Evolutionary conservation across 2,113 vertebrate species (phyloP).

Genomic region (Neoarius graeffei): DNA sequence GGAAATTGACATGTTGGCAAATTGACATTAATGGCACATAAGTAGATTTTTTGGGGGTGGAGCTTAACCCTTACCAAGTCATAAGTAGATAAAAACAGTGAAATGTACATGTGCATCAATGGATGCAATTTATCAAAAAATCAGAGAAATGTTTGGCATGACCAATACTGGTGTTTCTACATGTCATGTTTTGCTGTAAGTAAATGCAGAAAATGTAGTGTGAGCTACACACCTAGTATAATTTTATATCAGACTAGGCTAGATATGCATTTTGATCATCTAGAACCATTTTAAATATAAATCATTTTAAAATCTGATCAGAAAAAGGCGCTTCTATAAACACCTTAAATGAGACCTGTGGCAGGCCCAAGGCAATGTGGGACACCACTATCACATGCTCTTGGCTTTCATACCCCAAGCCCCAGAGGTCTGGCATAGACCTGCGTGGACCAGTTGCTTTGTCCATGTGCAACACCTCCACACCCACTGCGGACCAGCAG

Average conservation of each 20-base stretch:
- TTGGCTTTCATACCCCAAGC: conserved; percentile 15
- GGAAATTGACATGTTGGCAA: neutral
- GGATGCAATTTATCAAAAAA: neutral
- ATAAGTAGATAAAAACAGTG: neutral
- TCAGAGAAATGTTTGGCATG: neutral
- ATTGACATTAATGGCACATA: too few relatives aligned
- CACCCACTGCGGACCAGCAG: conserved; percentile 41
- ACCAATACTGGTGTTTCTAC: neutral
- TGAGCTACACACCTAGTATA: neutral
- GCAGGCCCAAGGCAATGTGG: neutral
- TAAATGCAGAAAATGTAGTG: neutral
- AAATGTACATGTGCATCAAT: neutral
- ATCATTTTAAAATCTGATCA: neutral
- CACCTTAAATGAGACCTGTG: neutral
- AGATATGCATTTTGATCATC: neutral
- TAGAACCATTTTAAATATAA: neutral
- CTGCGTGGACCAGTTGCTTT: conserved; percentile 37
- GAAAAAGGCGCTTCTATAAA: neutral
- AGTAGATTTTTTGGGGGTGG: too few relatives aligned
- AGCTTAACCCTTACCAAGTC: neutral
- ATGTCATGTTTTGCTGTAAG: neutral
- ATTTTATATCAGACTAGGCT: neutral
- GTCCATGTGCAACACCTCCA: conserved; percentile 37
- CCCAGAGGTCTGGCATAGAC: conserved; percentile 32
- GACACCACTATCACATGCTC: conserved; percentile 7